Evolutionary conservation across 2,113 vertebrate genomes (phyloP).

Genomic region (Apteryx mantelli): DNA sequence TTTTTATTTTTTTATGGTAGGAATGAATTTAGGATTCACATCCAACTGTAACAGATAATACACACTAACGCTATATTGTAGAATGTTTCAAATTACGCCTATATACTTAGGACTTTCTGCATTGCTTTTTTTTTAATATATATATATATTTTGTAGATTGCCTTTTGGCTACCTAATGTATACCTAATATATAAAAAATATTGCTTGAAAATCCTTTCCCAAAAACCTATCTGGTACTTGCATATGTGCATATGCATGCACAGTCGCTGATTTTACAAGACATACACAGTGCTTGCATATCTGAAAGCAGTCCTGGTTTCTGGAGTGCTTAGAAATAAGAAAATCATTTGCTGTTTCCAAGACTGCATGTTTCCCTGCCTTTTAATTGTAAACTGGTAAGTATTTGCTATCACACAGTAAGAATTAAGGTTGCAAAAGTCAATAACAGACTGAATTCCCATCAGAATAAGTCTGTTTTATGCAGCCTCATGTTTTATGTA

Average conservation of each 20-base stretch:
- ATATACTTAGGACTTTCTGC: neutral
- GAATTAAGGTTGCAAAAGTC: constrained; percentile 6
- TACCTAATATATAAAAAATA: neutral
- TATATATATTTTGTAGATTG: neutral
- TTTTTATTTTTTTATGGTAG: neutral
- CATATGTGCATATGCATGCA: neutral
- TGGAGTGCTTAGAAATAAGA: neutral
- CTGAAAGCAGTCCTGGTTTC: neutral
- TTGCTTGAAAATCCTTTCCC: neutral
- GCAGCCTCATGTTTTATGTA: constrained; percentile 55
- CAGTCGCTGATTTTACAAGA: neutral
- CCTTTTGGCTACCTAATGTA: neutral
- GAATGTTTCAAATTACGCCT: neutral
- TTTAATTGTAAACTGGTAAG: neutral
- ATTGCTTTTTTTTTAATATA: neutral
- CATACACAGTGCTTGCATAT: neutral
- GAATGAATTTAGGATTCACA: neutral
- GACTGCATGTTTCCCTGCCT: neutral
- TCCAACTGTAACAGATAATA: neutral
- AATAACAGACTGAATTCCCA: neutral
- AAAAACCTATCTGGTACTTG: neutral
- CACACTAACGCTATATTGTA: neutral
- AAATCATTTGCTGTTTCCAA: neutral
- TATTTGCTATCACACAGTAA: neutral
- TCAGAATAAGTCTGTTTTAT: constrained; percentile 22